phyloP scores from a whole-genome alignment of 2,113 vertebrate genomes.

The Pavo muticus region DNA sequence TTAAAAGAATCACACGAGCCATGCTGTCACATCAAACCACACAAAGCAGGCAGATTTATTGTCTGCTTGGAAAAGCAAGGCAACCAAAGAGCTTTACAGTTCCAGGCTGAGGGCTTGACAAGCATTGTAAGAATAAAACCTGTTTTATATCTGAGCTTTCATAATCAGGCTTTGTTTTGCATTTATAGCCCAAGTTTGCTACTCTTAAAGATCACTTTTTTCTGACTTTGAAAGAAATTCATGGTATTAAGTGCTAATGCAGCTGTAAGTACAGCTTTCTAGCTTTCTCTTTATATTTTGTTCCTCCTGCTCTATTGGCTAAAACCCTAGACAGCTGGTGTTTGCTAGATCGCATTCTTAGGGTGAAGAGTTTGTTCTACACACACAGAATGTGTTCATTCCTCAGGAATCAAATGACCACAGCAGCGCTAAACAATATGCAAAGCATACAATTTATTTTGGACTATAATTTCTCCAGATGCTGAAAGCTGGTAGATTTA shows the following conservation, averaged over 20 bases:
- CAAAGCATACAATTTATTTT: conserved; percentile 71
- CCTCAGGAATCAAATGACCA: conserved; percentile 78
- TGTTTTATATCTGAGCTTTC: conserved; percentile 39
- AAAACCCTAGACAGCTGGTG: conserved; percentile 74
- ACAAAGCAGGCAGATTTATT: conserved; percentile 33
- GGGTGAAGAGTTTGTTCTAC: conserved; percentile 75
- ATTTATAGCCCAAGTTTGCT: conserved; percentile 21
- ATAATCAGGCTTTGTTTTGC: background rate
- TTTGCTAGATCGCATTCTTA: conserved; percentile 70
- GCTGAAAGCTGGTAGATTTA: conserved; percentile 72
- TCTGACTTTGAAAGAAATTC: conserved; percentile 39
- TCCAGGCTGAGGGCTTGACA: background rate
- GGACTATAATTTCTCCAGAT: conserved; percentile 72
- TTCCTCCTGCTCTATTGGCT: conserved; percentile 51
- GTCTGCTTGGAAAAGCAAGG: conserved; percentile 24
- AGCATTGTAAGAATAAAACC: conserved; percentile 10
- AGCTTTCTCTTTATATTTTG: background rate
- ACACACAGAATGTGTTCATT: conserved; percentile 66
- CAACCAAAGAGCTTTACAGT: background rate
- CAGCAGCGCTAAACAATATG: conserved; percentile 70
- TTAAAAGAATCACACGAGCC: conserved; percentile 2
- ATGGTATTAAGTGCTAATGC: conserved; percentile 60
- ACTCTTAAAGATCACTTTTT: conserved; percentile 39
- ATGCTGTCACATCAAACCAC: background rate
- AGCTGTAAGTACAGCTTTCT: conserved; percentile 60